phyloP scores from a whole-genome alignment of 2,113 vertebrate species.

The Enhydra lutris region DNA sequence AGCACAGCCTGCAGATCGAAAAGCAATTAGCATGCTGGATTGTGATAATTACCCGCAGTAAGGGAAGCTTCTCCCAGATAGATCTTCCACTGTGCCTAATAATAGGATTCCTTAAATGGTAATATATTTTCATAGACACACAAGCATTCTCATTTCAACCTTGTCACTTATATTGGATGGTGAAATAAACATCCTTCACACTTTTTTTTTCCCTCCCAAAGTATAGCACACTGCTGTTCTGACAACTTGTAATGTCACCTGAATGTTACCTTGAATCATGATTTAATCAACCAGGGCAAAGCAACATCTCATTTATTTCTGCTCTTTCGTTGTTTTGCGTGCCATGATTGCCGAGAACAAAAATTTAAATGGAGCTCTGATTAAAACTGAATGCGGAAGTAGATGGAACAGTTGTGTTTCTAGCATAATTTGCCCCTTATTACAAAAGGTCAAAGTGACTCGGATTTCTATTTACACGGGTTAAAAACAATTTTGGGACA shows the following conservation, averaged over 20 bases:
- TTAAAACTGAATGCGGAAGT: slow-evolving; percentile 79
- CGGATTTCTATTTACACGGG: slow-evolving; percentile 60
- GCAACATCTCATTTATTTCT: slow-evolving; percentile 84
- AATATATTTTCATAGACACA: slow-evolving; percentile 79
- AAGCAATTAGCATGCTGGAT: slow-evolving; percentile 86
- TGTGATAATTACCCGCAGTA: slow-evolving; percentile 86
- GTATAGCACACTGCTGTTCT: slow-evolving; percentile 68
- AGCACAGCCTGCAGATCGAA: slow-evolving; percentile 79
- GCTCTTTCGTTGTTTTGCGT: slow-evolving; percentile 66
- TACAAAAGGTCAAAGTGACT: slow-evolving; percentile 78
- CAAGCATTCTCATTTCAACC: slow-evolving; percentile 74
- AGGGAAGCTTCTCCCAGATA: slow-evolving; percentile 79
- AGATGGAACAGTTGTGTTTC: slow-evolving; percentile 65
- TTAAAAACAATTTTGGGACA: not conserved
- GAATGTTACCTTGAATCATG: slow-evolving; percentile 83
- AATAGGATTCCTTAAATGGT: slow-evolving; percentile 82
- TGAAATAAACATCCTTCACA: slow-evolving; percentile 77
- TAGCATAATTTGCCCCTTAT: slow-evolving; percentile 46
- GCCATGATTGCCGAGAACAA: slow-evolving; percentile 72
- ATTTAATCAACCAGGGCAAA: slow-evolving; percentile 80
- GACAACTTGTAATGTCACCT: slow-evolving; percentile 75
- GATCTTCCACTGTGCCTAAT: slow-evolving; percentile 82
- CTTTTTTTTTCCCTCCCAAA: slow-evolving; percentile 42
- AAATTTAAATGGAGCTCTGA: slow-evolving; percentile 80
- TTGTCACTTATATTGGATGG: slow-evolving; percentile 76